Evolutionary conservation across 2,797 vertebrate genomes (phyloP).

Genomic region (Xiphorhynchus erythropygius): DNA sequence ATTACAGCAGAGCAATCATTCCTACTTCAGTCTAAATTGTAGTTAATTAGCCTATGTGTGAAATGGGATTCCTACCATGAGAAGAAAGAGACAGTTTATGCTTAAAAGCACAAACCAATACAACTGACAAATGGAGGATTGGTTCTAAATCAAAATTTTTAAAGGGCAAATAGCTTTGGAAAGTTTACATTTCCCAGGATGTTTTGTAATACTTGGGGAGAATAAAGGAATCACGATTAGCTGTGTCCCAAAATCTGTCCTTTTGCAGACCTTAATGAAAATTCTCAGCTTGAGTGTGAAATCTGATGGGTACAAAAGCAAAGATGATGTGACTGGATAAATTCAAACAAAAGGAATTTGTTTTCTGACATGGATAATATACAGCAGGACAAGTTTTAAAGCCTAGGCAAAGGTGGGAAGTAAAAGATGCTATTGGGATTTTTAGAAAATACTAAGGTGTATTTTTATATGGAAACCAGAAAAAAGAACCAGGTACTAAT

Average conservation of each 20-base stretch:
- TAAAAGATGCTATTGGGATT: neutral
- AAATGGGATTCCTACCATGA: constrained; percentile 24
- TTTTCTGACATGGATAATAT: neutral
- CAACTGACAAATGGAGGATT: neutral
- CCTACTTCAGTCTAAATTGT: constrained; percentile 7
- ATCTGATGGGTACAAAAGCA: neutral
- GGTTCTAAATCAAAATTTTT: neutral
- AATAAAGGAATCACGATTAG: neutral
- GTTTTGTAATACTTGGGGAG: neutral
- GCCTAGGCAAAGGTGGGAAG: neutral
- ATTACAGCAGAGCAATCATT: constrained; percentile 42
- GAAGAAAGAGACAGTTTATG: neutral
- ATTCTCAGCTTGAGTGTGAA: constrained; percentile 36
- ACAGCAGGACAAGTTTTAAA: neutral
- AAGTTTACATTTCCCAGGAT: neutral
- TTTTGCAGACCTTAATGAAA: constrained; percentile 32
- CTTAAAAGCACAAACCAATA: neutral
- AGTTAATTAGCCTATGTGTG: constrained; percentile 24
- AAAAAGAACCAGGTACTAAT: neutral
- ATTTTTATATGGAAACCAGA: neutral
- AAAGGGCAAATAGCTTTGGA: neutral
- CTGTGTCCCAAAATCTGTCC: neutral
- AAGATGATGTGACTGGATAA: neutral
- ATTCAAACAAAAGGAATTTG: neutral
- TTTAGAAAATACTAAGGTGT: neutral